A percentile compares a stretch with the other conserved stretches of the same genome.
phyloP scores from a whole-genome alignment of 2,113 vertebrate genomes.

The Chamaetylas fuelleborni region DNA sequence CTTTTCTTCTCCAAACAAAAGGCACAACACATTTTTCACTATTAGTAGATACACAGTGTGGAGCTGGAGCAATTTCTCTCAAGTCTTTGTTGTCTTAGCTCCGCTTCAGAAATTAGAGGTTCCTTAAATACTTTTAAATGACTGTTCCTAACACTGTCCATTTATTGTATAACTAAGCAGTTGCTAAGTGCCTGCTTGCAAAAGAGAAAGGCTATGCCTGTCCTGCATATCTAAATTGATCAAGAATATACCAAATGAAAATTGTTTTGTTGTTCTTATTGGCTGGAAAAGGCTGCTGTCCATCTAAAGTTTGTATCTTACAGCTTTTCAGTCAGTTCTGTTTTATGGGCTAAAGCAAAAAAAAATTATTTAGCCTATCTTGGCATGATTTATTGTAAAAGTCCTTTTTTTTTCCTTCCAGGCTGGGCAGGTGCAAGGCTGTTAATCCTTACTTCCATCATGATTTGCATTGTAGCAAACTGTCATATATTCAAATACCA shows the following conservation, averaged over 20 bases:
- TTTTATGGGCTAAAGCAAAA: not conserved
- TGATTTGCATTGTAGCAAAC: not conserved
- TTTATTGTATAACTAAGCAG: not conserved
- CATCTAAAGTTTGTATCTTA: not conserved
- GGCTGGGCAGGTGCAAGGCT: not conserved
- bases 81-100: not conserved
- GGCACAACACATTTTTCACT: not conserved
- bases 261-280: not conserved
- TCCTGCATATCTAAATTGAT: not conserved
- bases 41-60: not conserved
- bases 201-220: not conserved
- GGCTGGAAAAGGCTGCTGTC: not conserved
- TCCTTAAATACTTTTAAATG: not conserved
- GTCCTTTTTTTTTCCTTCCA: not conserved
- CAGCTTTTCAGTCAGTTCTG: not conserved
- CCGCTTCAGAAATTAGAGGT: not conserved
- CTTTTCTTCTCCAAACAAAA: not conserved
- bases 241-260: not conserved
- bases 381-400: not conserved
- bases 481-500: not conserved
- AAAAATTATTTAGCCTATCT: not conserved
- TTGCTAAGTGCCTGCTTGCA: not conserved
- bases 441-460: not conserved
- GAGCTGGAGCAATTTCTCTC: not conserved
- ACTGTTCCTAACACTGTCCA: not conserved